These are phyloP conservation scores for Enteromius radiatus DNA, from an alignment of 2,797 vertebrate species.

Conservation along the genomic window DNA sequence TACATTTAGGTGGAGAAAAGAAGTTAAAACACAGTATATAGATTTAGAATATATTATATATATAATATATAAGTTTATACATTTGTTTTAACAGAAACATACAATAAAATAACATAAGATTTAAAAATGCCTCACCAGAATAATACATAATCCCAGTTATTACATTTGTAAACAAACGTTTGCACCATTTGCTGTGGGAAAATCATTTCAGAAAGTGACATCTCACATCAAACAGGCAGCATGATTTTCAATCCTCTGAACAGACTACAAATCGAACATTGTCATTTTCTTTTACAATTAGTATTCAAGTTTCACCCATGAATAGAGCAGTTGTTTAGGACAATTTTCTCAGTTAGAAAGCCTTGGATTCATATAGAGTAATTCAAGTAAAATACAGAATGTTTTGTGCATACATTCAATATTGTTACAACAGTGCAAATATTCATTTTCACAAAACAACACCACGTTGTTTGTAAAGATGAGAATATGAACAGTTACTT, in stretches of 20 bases:
- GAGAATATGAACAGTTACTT: slow-evolving; percentile 21
- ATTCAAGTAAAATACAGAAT: slow-evolving; percentile 25
- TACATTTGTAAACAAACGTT: slow-evolving; percentile 6
- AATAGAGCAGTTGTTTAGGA: slow-evolving; percentile 1
- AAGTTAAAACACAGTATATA: neutral
- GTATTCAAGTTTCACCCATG: slow-evolving; percentile 19
- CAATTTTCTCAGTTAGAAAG: neutral
- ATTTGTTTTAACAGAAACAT: neutral
- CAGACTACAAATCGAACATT: neutral
- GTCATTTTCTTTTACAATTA: neutral
- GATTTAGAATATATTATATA: neutral
- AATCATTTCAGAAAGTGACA: neutral
- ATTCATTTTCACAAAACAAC: slow-evolving; percentile 15
- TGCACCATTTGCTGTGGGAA: neutral
- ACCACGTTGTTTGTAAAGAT: neutral
- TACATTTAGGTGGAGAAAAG: neutral
- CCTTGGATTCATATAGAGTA: neutral
- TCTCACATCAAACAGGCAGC: neutral
- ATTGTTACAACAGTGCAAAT: slow-evolving; percentile 33
- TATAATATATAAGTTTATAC: too few relatives aligned
- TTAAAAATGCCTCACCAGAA: slow-evolving; percentile 7
- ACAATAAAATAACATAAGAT: neutral
- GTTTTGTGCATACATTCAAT: slow-evolving; percentile 8
- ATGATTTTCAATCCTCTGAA: neutral
- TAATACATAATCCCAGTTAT: slow-evolving; percentile 3